Evolutionary conservation across 2,113 vertebrate species (phyloP), one percentile per base, ranked within the genome.

Genomic region (Leptocoma aspasia): DNA sequence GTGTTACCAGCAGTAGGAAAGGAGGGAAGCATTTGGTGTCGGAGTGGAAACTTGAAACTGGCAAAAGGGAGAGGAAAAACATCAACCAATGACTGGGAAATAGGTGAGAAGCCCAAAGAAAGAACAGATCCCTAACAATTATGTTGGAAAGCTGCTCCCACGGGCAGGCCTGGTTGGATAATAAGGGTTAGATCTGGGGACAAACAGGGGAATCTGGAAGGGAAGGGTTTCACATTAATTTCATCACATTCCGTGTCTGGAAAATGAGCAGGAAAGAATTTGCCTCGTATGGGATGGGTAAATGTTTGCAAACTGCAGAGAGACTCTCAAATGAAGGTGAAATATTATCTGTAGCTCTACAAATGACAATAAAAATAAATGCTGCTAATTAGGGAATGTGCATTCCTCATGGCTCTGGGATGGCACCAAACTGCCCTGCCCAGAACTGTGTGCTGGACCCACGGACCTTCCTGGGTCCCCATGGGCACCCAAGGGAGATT

Each of bases 1-100:
- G 39, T 94, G 94, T 90, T 96, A 97, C 91, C 95, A 94, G 89
- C 11, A 1, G 63, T n/a, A 61, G 82, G 70, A 75, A 84, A 75
- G 61, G 57, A 77, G 82, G 82, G 75, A 87, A 95, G 56, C 69
- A 26, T 86, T 95, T 95, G 92, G 77, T 96, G 87, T 92, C 1
- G 0, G 76, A 92, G 23, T 41, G 82, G 92, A 85, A 96, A 92
- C 66, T 64, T 85, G 94, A 90, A 94, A 92, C 82, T 37, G 72
- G 82, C 12, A 93, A 82, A 93, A 92, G 92, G 17, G 44, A 70
- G 70, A 92, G 53, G 71, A 42, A 93, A 92, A 93, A 35, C 50
- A 65, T 82, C 77, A 90, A 60, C 75, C 84, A 92, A 2, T 35
- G 81, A 47, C 30, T 80, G 61, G 77, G 81, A 79, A 86, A 85